Conservation (phyloP, 1,140 invertebrate species). For the Asobara japonica region DNA sequence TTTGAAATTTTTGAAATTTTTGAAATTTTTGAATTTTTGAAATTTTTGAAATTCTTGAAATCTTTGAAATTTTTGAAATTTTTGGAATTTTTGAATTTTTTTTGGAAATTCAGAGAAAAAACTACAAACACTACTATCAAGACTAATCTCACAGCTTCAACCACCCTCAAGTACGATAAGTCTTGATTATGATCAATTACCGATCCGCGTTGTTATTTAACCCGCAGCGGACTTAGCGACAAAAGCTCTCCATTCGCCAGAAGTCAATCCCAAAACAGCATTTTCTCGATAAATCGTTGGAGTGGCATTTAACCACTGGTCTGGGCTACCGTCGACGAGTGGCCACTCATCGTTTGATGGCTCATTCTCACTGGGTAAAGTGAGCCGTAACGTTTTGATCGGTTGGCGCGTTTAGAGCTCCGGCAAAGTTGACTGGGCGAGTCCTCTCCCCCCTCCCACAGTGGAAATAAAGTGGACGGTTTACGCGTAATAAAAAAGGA, state of each 20-base stretch:
- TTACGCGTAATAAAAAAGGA: constrained; percentile 62
- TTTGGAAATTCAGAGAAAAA: no score
- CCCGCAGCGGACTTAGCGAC: not conserved
- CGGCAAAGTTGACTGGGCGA: not conserved
- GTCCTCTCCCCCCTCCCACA: not conserved
- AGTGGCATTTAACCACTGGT: constrained; percentile 6
- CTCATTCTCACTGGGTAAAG: constrained; percentile 16
- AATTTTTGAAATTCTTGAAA: no score
- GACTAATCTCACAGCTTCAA: no score
- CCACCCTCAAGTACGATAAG: no score
- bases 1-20: no score
- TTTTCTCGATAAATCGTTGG: not conserved
- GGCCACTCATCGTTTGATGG: constrained; percentile 11
- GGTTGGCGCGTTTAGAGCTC: constrained; percentile 8
- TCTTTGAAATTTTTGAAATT: no score
- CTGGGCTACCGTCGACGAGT: not conserved
- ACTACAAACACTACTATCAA: no score
- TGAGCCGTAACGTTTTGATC: constrained; percentile 13
- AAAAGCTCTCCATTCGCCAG: not conserved
- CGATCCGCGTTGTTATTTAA: no score
- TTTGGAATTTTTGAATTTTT: no score
- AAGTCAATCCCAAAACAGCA: not conserved
- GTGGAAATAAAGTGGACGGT: constrained; percentile 60
- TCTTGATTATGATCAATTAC: no score
- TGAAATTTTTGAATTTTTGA: no score